These are phyloP conservation scores for Darevskia nairensis DNA, from an alignment of 2,797 vertebrate species.

Conservation along the genomic window DNA sequence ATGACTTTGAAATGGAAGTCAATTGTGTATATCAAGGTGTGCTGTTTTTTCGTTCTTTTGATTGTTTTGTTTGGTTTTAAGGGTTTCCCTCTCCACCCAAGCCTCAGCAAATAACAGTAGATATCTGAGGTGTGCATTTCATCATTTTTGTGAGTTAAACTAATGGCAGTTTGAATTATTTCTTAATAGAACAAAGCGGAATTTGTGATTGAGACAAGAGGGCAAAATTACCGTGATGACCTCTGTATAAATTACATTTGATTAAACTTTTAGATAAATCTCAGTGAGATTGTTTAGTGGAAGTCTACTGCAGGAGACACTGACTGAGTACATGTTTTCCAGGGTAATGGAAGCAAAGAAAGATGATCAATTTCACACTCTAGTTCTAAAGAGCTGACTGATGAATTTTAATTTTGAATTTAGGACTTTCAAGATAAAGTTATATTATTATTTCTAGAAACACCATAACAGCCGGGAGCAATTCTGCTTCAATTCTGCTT, in stretches of 20 bases:
- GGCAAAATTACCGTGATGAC: constrained; percentile 72
- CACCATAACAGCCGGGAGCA: constrained; percentile 62
- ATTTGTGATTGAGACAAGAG: constrained; percentile 63
- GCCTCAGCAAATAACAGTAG: constrained; percentile 20
- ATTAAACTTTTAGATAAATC: constrained; percentile 77
- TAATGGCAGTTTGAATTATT: constrained; percentile 66
- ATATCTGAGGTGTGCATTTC: constrained; percentile 42
- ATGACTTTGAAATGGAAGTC: constrained; percentile 35
- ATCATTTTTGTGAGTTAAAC: constrained; percentile 48
- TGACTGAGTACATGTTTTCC: constrained; percentile 67
- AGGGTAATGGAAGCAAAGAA: not conserved
- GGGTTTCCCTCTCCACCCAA: constrained; percentile 11
- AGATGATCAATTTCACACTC: constrained; percentile 66
- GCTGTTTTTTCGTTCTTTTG: not conserved
- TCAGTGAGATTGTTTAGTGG: constrained; percentile 54
- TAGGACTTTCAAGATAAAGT: constrained; percentile 59
- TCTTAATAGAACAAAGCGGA: constrained; percentile 60
- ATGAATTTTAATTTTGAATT: constrained; percentile 71
- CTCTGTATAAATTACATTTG: constrained; percentile 76
- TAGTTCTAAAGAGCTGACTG: constrained; percentile 63
- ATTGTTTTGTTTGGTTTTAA: constrained; percentile 41
- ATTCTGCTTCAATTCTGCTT: constrained; percentile 65
- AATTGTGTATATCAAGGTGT: not conserved
- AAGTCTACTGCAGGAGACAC: constrained; percentile 60
- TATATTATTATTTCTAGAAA: constrained; percentile 55